phyloP scores from a whole-genome alignment of 2,113 vertebrate species.

The Triplophysa tibetana region DNA sequence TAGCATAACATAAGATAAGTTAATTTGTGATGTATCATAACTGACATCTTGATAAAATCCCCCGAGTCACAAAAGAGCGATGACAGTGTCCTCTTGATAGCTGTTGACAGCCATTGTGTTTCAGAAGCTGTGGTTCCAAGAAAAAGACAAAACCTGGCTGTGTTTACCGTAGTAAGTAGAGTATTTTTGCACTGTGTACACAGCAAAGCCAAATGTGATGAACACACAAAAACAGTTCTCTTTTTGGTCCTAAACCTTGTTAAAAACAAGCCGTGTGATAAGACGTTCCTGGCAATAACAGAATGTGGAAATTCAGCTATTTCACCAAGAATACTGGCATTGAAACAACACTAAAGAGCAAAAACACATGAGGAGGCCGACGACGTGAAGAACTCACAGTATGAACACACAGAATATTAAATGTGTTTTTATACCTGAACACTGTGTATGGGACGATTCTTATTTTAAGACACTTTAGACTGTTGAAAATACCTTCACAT shows the following conservation, averaged over 20 bases:
- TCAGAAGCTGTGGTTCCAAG: background rate
- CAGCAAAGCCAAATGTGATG: background rate
- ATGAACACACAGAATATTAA: background rate
- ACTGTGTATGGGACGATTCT: background rate
- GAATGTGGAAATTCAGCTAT: constrained; percentile 2
- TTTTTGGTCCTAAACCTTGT: background rate
- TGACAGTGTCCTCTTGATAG: background rate
- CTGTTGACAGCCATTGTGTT: background rate
- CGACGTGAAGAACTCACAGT: background rate
- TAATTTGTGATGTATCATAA: background rate
- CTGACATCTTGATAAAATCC: background rate
- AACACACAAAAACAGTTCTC: background rate
- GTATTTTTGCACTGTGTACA: background rate
- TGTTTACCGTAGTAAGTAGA: background rate
- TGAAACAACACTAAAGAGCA: background rate
- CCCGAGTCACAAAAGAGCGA: background rate
- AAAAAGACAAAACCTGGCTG: background rate
- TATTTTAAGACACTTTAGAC: background rate
- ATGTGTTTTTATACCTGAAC: background rate
- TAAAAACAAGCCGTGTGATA: no score
- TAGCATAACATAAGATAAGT: no score
- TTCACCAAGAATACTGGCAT: background rate
- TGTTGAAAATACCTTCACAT: background rate
- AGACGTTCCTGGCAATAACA: background rate
- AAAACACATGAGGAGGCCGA: background rate